Percentiles rank a stretch among this genome's conserved stretches.
These are phyloP conservation scores for Onthophagus taurus DNA, from an alignment of 1,140 invertebrate genomes.

Conservation along the genomic window DNA sequence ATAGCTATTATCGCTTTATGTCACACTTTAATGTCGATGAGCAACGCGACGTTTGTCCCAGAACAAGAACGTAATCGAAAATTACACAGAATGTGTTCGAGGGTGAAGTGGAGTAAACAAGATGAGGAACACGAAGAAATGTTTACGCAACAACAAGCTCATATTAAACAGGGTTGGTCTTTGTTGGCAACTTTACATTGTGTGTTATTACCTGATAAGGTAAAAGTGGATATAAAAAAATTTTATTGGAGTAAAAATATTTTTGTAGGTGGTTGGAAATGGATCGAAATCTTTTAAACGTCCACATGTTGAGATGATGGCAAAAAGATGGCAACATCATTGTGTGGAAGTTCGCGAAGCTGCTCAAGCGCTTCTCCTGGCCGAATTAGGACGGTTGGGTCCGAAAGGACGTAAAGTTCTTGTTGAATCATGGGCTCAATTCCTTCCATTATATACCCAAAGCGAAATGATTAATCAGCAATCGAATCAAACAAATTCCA, in stretches of 20 bases:
- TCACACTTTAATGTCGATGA: slow-evolving; percentile 98
- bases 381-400: slow-evolving; percentile 86
- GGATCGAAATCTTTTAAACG: slow-evolving; percentile 78
- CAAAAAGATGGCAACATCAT: slow-evolving; percentile 95
- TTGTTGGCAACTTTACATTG: slow-evolving; percentile 92
- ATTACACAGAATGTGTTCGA: slow-evolving; percentile 47
- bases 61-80: slow-evolving; percentile 72
- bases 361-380: slow-evolving; percentile 88
- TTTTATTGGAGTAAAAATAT: slow-evolving; percentile 1
- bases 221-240: slow-evolving; percentile 40
- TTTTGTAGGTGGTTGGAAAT: slow-evolving; percentile 31
- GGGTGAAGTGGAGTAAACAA: slow-evolving; percentile 54
- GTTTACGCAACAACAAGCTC: slow-evolving; percentile 74
- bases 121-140: slow-evolving; percentile 74
- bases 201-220: slow-evolving; percentile 87
- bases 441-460: slow-evolving; percentile 79
- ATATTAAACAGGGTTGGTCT: slow-evolving; percentile 96
- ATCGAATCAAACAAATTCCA: slow-evolving; percentile 30
- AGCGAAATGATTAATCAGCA: slow-evolving; percentile 54
- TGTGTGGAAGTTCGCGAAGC: slow-evolving; percentile 95
- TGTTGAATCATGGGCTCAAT: slow-evolving; percentile 92
- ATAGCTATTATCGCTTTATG: slow-evolving; percentile 87
- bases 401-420: slow-evolving; percentile 84
- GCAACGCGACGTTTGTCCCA: slow-evolving; percentile 84
- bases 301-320: slow-evolving; percentile 94